Base-by-base conservation (phyloP, 1,140 invertebrate species). In the Macrosteles quadrilineatus region DNA sequence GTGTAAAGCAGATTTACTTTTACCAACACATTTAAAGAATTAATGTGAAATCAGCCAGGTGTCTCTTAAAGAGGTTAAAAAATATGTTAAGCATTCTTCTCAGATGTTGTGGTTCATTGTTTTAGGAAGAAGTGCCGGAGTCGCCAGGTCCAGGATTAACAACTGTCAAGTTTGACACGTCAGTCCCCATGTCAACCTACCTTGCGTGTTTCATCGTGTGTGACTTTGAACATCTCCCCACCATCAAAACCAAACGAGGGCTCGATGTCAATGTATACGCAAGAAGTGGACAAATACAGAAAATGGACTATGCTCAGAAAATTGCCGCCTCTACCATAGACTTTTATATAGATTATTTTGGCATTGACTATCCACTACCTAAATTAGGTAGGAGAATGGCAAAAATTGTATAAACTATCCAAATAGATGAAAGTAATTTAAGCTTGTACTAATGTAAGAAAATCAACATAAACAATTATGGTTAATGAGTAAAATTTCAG, bases 161-260 rank as follows among this genome's bases (percentile, higher is more conserved):
- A 0, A 82, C 81, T 19, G 85, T 87, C 79, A 83, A 85, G n/a
- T 98, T 97, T 81, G 80, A 88, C 59, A 87, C 89, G 76, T 93
- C 91, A 67, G 88, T 93, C 0, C 88, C 88, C 17, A 98, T 98
- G 95, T 95, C 95, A 1, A 96, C 95, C 0, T 98, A 98, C 77
- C 80, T 97, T 1, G 87, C 90, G 0, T 95, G 92, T 76, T 95
- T 97, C 79, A 94, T 97, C 57, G 87, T 98, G 0, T 95, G 94
- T 72, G 93, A 98, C 77, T 98, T 97, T 81, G 83, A 83, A 62
- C 78, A 81, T 69, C 84, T 85, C 27, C 85, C 87, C 57, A 79
- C 83, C 71, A 78, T 86, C 0, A 86, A 84, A 70, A 81, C 84
- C 1, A 80, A 84, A 27, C 78, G 79, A 9, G 77, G 83, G 25